These are phyloP conservation scores for Parasteatoda tepidariorum DNA, from an alignment of 1,140 invertebrate genomes.

Conservation along the genomic window DNA sequence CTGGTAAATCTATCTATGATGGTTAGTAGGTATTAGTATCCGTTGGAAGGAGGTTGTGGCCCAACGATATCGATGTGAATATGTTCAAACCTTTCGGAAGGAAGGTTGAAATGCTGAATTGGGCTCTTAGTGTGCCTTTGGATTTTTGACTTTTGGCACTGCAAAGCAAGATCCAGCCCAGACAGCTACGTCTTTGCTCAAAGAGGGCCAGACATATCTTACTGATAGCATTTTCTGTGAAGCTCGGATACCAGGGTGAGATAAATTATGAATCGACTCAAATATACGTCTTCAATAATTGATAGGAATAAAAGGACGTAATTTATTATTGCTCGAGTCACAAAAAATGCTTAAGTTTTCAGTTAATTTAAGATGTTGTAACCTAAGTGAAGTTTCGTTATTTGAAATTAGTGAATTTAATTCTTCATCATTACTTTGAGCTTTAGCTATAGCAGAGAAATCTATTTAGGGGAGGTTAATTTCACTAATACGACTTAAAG, in stretches of 20 bases:
- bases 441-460: background rate
- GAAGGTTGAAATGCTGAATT: background rate
- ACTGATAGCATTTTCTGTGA: background rate
- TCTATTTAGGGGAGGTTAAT: too few species aligned
- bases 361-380: background rate
- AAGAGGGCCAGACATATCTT: background rate
- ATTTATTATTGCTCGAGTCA: background rate
- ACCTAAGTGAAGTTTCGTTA: background rate
- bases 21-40: background rate
- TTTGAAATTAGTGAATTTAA: background rate
- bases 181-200: background rate
- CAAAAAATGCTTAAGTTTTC: background rate
- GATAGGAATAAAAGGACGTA: slow-evolving; percentile 1
- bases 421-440: background rate
- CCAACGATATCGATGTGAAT: background rate
- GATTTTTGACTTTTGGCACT: background rate
- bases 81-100: background rate
- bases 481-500: background rate
- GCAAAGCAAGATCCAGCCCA: background rate
- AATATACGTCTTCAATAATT: background rate
- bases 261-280: background rate
- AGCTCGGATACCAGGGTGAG: background rate
- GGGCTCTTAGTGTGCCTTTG: background rate
- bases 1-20: background rate
- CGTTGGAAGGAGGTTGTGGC: background rate